Base-by-base conservation (phyloP, 1,140 invertebrate species). In the Drosophila tsacasi region DNA sequence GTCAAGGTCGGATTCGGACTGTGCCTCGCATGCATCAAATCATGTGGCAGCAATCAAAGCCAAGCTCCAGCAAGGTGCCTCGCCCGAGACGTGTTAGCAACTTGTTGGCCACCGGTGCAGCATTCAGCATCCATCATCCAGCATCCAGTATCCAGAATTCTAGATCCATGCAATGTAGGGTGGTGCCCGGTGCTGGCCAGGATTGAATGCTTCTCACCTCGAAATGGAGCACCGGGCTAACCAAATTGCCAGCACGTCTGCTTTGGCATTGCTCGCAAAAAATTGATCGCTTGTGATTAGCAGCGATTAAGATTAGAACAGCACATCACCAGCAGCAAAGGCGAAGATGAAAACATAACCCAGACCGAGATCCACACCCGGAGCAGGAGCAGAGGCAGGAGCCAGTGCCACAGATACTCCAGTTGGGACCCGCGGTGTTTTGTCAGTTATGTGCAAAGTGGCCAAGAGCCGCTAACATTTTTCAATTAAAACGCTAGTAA, bases 371-470 rank as follows among this genome's bases (percentile, higher is more conserved):
- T 59, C 37, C 54, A 50, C 35, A 60, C 32, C 37, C 21, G 63
- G 25, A 46, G 54, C 37, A n/a, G 66, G 27, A 69, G 32, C 32
- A 25, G 47, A 8, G 12, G 21, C 13, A 35, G 32, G 54, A 57
- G 54, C 35, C 8, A 46, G 54, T 73, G 58, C 52, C 54, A 69
- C 64, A 81, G 77, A 63, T 57, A 57, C 68, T 74, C 64, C 62
- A 74, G 58, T 64, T 63, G 66, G 39, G 77, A 90, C 84, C 84
- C 81, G 84, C 84, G 84, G 85, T 87, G 84, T 81, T 87, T 87
- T 87, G 84, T 87, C 84, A 87, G 84, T 87, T 87, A 87, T 87
- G 84, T 87, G 84, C 69, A 87, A 87, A 87, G 84, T 87, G 84
- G 85, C 69, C 81, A 79, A 89, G 73, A 81, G 84, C 84, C 85